Percentiles rank a stretch among this genome's conserved stretches.
Conservation (phyloP, 2,113 vertebrate species). For the Numenius arquata region DNA sequence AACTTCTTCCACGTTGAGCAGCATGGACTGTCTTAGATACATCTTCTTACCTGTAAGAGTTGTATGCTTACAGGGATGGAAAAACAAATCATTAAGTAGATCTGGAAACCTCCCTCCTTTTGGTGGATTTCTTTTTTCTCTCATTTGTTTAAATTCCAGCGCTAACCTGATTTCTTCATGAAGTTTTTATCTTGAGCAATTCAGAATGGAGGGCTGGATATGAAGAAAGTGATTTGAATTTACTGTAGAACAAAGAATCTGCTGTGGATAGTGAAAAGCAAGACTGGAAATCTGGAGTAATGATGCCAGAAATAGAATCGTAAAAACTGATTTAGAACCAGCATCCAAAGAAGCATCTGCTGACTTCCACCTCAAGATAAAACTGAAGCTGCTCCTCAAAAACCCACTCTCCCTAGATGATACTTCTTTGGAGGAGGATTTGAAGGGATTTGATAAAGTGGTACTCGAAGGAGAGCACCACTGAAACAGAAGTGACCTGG, state of each 20-base stretch:
- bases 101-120: background rate
- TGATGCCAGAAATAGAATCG: constrained; percentile 19
- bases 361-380: background rate
- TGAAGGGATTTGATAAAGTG: background rate
- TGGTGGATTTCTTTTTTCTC: background rate
- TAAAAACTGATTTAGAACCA: constrained; percentile 38
- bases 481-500: background rate
- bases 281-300: constrained; percentile 4
- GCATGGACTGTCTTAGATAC: background rate
- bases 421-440: background rate
- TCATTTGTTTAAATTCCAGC: background rate
- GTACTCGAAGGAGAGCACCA: background rate
- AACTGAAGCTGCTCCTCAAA: constrained; percentile 1
- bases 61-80: background rate
- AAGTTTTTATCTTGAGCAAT: background rate
- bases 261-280: constrained; percentile 18
- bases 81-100: background rate
- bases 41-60: background rate
- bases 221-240: constrained; percentile 11
- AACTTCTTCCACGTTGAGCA: background rate
- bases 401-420: background rate
- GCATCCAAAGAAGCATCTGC: constrained; percentile 28
- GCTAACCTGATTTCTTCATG: background rate
- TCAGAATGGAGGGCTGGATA: background rate
- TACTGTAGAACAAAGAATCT: constrained; percentile 4